Evolutionary conservation across 2,888 invertebrate genomes (phyloP), one percentile per base, ranked within the genome.

Genomic region (Synanthedon formicaeformis): DNA sequence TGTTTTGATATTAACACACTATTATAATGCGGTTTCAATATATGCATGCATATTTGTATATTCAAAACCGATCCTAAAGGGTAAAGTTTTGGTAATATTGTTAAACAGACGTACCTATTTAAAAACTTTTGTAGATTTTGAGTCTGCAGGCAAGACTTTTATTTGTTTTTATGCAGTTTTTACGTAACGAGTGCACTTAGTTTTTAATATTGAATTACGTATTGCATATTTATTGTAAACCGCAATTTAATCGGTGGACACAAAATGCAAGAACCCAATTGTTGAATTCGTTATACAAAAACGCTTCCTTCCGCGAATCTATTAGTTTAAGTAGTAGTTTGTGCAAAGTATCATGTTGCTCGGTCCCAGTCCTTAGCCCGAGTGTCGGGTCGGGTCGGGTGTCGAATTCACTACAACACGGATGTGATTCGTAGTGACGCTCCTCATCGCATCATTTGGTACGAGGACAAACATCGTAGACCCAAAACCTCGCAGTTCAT

Each of bases 271-370:
- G 45, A 45, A 12, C n/a, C 45, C 45, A 45, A 45, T 45, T 45
- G 45, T 45, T 45, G 13, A 14, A 13, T 45, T 45, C 14, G 11
- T 18, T 18, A 2, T 16, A 49, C 14, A 49, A 49, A 49, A 54
- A 50, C 18, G 69, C 71, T 83, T 81, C 79, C 81, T 85, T 83
- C 83, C 82, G 75, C 73, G 81, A 82, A 53, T 60, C 61, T 58
- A 53, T 56, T 60, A 62, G 67, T 71, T 72, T 69, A 66, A 34
- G 34, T 34, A 34, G 34, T 34, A 34, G 34, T 34, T 71, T 64
- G 68, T 61, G 69, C 62, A 75, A 78, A 78, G 71, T 80, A 80
- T 84, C 78, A 63, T 54, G 64, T 82, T 77, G 72, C 76, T 10
- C 8, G 34, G 34, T 10, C 34, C 34, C 56, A 53, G 34, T 10